Evolutionary conservation across 2,888 invertebrate genomes (phyloP), one percentile per base, ranked within the genome.

Genomic region (Caenorhabditis japonica): DNA sequence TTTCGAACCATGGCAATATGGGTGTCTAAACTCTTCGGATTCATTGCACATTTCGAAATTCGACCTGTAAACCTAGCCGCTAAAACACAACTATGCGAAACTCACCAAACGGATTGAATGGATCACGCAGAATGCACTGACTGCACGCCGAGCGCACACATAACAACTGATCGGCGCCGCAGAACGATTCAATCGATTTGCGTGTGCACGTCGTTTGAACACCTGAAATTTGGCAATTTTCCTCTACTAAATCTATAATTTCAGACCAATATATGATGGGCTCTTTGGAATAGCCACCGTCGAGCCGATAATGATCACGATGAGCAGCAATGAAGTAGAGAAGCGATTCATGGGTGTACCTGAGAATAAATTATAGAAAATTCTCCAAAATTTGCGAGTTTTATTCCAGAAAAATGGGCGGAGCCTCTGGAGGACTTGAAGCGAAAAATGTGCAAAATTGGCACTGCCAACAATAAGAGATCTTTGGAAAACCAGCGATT

Each of bases 21-120:
- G n/a, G n/a, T n/a, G n/a, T n/a, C n/a, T n/a, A n/a, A n/a, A n/a
- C n/a, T n/a, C n/a, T n/a, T n/a, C n/a, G n/a, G n/a, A n/a, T n/a
- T n/a, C n/a, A n/a, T n/a, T n/a, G n/a, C n/a, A n/a, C n/a, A n/a
- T n/a, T n/a, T n/a, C n/a, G n/a, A n/a, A n/a, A n/a, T n/a, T n/a
- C n/a, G n/a, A n/a, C n/a, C n/a, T n/a, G n/a, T n/a, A n/a, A n/a
- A n/a, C n/a, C n/a, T n/a, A n/a, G n/a, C n/a, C n/a, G n/a, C n/a
- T n/a, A n/a, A n/a, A n/a, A n/a, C n/a, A n/a, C n/a, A n/a, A n/a
- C n/a, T n/a, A n/a, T n/a, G n/a, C n/a, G n/a, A n/a, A 33, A 60
- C 72, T 30, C 12, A 74, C 74, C 52, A 41, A 69, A 69, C 19
- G 74, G 69, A 53, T 74, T 74, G 62, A 62, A 74, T 2, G 69